Percentiles rank a stretch among this genome's conserved stretches.
Evolutionary conservation across 2,113 vertebrate genomes (phyloP).

Genomic region (Ailuropoda melanoleuca): DNA sequence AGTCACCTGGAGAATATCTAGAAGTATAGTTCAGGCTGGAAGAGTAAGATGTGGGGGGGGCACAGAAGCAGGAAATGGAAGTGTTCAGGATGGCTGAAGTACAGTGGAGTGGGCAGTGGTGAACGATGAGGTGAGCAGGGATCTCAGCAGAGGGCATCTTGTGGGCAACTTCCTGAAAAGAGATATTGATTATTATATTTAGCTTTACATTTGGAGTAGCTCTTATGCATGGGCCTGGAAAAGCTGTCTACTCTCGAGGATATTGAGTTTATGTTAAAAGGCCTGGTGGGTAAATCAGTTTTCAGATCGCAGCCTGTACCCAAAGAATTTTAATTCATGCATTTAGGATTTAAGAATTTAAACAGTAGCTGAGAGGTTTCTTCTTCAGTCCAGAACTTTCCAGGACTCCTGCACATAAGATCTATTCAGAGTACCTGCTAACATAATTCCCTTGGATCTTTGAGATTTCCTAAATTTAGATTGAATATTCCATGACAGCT

Average conservation of each 20-base stretch:
- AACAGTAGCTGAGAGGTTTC: neutral
- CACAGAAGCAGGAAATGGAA: neutral
- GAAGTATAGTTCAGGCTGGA: neutral
- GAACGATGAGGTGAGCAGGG: neutral
- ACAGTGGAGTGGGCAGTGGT: neutral
- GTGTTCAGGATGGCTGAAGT: neutral
- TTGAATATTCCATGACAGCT: neutral
- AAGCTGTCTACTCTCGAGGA: neutral
- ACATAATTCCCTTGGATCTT: neutral
- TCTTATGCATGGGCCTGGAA: neutral
- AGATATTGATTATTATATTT: neutral
- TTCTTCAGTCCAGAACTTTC: neutral
- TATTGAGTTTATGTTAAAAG: constrained; percentile 8
- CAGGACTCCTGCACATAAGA: neutral
- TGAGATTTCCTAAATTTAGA: neutral
- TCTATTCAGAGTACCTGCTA: neutral
- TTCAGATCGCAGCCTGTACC: neutral
- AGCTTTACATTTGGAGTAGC: neutral
- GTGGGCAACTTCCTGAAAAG: constrained; percentile 13
- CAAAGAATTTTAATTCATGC: constrained; percentile 27
- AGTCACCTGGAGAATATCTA: neutral
- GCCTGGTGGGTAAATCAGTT: neutral
- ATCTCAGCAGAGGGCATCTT: neutral
- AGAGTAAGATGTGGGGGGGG: neutral
- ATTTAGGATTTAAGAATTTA: neutral